These are phyloP conservation scores for Bujurquina vittata DNA, from an alignment of 2,113 vertebrate species.

Conservation along the genomic window DNA sequence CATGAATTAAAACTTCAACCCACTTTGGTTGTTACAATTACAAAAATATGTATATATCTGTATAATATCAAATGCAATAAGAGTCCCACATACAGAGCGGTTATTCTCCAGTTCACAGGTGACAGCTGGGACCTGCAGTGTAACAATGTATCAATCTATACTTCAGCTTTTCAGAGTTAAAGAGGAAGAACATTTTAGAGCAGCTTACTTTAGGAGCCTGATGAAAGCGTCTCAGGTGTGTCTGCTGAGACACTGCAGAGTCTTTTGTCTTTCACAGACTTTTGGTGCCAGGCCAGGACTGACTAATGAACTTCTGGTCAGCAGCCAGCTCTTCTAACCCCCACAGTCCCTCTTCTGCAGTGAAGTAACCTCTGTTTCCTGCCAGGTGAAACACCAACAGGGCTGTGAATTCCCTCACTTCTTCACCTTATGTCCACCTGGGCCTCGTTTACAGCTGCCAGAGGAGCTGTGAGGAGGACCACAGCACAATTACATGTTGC, in stretches of 20 bases:
- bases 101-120: not conserved
- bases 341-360: slow-evolving; percentile 24
- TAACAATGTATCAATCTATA: not conserved
- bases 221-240: not conserved
- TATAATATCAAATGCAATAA: not conserved
- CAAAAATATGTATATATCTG: not conserved
- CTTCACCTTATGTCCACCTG: slow-evolving; percentile 42
- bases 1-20: not conserved
- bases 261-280: slow-evolving; percentile 33
- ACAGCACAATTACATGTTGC: not conserved
- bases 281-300: slow-evolving; percentile 28
- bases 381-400: slow-evolving; percentile 37
- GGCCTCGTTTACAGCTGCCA: slow-evolving; percentile 39
- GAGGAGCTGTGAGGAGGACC: slow-evolving; percentile 10
- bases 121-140: not conserved
- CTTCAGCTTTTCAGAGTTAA: not conserved
- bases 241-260: not conserved
- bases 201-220: not conserved
- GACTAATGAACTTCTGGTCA: slow-evolving; percentile 47
- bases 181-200: not conserved
- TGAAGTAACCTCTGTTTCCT: slow-evolving; percentile 38
- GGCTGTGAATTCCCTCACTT: slow-evolving; percentile 35
- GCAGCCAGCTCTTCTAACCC: slow-evolving; percentile 44
- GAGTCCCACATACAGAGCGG: not conserved
- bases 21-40: not conserved